Evolutionary conservation across 1,140 invertebrate genomes (phyloP).

Genomic region (Plodia interpunctella): DNA sequence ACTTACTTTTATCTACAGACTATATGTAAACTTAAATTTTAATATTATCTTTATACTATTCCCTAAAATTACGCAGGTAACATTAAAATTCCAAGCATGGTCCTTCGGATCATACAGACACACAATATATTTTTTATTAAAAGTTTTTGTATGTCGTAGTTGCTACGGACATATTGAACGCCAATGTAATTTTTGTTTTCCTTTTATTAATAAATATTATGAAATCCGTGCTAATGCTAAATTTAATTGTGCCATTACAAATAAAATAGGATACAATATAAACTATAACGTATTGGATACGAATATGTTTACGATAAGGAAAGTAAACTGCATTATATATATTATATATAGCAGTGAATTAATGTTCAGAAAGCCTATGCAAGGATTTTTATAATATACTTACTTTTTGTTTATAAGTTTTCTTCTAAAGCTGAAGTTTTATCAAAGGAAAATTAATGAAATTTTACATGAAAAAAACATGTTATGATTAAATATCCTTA

Average conservation of each 20-base stretch:
- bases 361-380: too few relatives aligned
- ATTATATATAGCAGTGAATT: too few relatives aligned
- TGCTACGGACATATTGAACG: slow-evolving; percentile 16
- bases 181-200: slow-evolving; percentile 9
- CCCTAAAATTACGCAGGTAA: slow-evolving; percentile 9
- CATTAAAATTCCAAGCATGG: not conserved
- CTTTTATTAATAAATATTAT: slow-evolving; percentile 9
- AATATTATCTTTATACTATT: slow-evolving; percentile 20
- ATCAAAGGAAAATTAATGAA: too few relatives aligned
- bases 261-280: slow-evolving; percentile 13
- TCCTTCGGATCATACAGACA: too few relatives aligned
- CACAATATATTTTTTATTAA: slow-evolving; percentile 12
- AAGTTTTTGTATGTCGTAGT: slow-evolving; percentile 22
- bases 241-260: slow-evolving; percentile 27
- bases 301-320: slow-evolving; percentile 1
- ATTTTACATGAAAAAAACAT: too few relatives aligned
- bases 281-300: not conserved
- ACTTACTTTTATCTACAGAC: too few relatives aligned
- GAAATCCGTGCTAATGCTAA: slow-evolving; percentile 21
- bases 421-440: too few relatives aligned
- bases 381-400: too few relatives aligned
- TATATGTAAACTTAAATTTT: too few relatives aligned
- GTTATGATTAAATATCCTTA: too few relatives aligned
- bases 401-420: too few relatives aligned
- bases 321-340: not conserved